Evolutionary conservation across 2,888 invertebrate species (phyloP).

Genomic region (Dione juno): DNA sequence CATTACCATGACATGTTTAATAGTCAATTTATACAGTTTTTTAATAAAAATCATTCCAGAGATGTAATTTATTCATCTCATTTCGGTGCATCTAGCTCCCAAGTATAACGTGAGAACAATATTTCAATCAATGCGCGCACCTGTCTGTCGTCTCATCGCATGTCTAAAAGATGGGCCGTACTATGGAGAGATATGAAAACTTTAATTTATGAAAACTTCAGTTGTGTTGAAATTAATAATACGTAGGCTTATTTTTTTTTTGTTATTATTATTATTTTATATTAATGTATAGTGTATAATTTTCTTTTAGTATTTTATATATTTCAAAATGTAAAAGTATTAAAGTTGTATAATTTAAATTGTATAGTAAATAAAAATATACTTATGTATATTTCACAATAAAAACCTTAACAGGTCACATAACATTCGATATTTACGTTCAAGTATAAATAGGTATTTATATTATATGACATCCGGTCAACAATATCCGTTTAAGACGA

Average conservation of each 20-base stretch:
- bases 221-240: neutral
- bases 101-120: constrained; percentile 74
- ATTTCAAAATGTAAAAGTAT: neutral
- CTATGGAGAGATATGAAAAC: constrained; percentile 23
- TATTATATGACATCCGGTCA: constrained; percentile 20
- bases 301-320: neutral
- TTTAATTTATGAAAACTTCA: neutral
- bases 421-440: constrained; percentile 11
- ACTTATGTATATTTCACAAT: too few relatives aligned
- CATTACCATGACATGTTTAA: too few relatives aligned
- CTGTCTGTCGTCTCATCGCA: constrained; percentile 72
- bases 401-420: constrained; percentile 3
- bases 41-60: neutral
- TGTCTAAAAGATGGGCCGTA: constrained; percentile 36
- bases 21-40: neutral
- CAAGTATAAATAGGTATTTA: neutral
- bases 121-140: constrained; percentile 77
- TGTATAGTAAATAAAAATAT: too few relatives aligned
- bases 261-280: neutral
- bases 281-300: too few relatives aligned
- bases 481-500: constrained; percentile 2
- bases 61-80: neutral
- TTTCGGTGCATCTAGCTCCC: neutral
- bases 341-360: too few relatives aligned
- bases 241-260: neutral